Evolutionary conservation across 2,797 vertebrate genomes (phyloP), one percentile per base, ranked within the genome.

Genomic region (Etheostoma nigrum): DNA sequence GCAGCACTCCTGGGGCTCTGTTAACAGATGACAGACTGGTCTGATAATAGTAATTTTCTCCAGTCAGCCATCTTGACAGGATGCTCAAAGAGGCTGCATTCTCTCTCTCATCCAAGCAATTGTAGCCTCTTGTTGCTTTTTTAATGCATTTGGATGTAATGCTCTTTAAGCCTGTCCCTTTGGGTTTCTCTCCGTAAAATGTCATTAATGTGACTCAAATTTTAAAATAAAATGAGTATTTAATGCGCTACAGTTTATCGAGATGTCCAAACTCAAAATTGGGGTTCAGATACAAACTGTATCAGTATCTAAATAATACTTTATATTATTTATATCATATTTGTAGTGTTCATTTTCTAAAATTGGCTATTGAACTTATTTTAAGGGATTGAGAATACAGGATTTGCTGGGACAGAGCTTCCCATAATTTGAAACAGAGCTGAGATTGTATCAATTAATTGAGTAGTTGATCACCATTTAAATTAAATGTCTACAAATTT

Each of bases 21-120:
- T 86, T 90, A 91, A 83, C 88, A 86, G 89, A 88, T 89, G 90
- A 92, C 90, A 86, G 77, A 79, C 81, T 54, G 65, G 62, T 76
- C 76, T 93, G 90, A 93, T 93, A 86, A 92, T 85, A 90, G 90
- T 92, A 84, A 91, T 93, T 92, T 92, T 88, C 89, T 92, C 76
- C 79, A 91, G 90, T 91, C 90, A 91, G 87, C 92, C 91, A 92
- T 92, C 88, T 91, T 92, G 90, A 93, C 86, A 87, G 89, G 86
- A 89, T 85, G 81, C 91, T 89, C 81, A 90, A 91, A 89, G 85
- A 89, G 63, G 79, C 79, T 80, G 72, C 75, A 69, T 85, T 85
- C 63, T 83, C 81, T 87, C 83, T 87, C 83, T 91, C 78, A 76
- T 88, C 86, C 79, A 81, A 84, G 61, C 88, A 87, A 84, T 90